Base-by-base conservation (phyloP, 2,888 invertebrate species). In the Didymodactylos carnosus region DNA sequence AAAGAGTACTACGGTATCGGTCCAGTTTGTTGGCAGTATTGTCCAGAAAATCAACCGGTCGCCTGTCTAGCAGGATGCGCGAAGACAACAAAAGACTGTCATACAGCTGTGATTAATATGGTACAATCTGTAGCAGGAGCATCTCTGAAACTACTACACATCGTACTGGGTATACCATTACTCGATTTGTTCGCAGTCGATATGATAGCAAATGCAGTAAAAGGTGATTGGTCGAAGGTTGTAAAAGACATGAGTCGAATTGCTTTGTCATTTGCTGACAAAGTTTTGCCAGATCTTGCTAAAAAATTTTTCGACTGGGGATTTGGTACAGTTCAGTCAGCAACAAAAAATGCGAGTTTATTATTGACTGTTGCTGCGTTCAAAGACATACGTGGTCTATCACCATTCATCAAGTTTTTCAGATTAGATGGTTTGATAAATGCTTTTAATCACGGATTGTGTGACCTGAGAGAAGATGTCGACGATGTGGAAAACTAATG, bases 21-120 rank as follows among this genome's bases (percentile, higher is more conserved):
- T 23, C 72, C 72, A 69, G 69, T 73, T 69, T 73, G 72, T 39
- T 73, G 72, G 72, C 41, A 40, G 40, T 40, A 39, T 29, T 73
- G 72, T 23, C 35, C 62, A 35, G 1, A 10, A 29, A 62, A 16
- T 62, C 62, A 62, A 11, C 62, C 62, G n/a, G 4, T 19, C 35
- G 19, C 62, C n/a, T 62, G 62, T 62, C 35, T 62, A 10, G 62
- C 62, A 35, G 62, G 62, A n/a, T 62, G 62, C n/a, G 29, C 62
- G 35, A 35, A n/a, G 35, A 35, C 35, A 19, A 35, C 29, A 62
- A 29, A 62, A 62, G 62, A 62, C 35, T 62, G 62, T 62, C 35
- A 35, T 35, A 7, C 11, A 6, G 16, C 62, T 29, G 35, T 62
- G 16, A 29, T 62, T 62, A 62, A 35, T n/a, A 62, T 62, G 62